phyloP scores from a whole-genome alignment of 2,888 invertebrate genomes.

The Dasypogon diadema region DNA sequence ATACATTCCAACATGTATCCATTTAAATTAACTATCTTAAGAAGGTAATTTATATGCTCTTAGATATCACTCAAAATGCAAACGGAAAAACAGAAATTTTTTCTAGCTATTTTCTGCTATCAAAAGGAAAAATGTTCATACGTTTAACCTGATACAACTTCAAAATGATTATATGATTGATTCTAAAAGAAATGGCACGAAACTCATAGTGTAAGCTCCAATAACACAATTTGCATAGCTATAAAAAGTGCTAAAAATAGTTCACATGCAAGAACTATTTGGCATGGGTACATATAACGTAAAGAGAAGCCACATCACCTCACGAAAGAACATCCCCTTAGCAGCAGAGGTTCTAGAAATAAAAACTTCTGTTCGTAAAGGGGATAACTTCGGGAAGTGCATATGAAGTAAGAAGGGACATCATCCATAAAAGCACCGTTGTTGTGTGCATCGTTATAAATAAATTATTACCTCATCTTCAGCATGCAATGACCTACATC shows the following conservation, averaged over 20 bases:
- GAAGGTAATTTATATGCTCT: too few species aligned
- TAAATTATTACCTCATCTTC: conserved; percentile 47
- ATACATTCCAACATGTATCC: too few species aligned
- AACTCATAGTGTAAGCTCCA: too few species aligned
- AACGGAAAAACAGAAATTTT: too few species aligned
- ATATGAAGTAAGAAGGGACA: conserved; percentile 33
- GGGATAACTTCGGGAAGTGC: not conserved
- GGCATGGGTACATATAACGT: conserved; percentile 6
- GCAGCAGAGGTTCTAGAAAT: not conserved
- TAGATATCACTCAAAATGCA: too few species aligned
- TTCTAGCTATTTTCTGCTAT: too few species aligned
- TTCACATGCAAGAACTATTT: not conserved
- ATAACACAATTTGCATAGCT: not conserved
- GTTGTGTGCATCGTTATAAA: conserved; percentile 50
- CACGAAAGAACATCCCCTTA: conserved; percentile 22
- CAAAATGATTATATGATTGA: too few species aligned
- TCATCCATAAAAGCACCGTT: conserved; percentile 12
- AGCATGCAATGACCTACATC: conserved; percentile 31
- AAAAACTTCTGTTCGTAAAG: conserved; percentile 2
- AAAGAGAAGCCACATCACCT: conserved; percentile 10
- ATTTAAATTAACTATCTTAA: too few species aligned
- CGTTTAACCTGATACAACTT: too few species aligned
- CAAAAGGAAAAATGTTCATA: too few species aligned
- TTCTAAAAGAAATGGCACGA: too few species aligned
- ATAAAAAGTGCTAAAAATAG: not conserved